Percentiles rank a stretch among this genome's conserved stretches.
phyloP scores from a whole-genome alignment of 2,113 vertebrate species.

The Thalassarche chlororhynchos region DNA sequence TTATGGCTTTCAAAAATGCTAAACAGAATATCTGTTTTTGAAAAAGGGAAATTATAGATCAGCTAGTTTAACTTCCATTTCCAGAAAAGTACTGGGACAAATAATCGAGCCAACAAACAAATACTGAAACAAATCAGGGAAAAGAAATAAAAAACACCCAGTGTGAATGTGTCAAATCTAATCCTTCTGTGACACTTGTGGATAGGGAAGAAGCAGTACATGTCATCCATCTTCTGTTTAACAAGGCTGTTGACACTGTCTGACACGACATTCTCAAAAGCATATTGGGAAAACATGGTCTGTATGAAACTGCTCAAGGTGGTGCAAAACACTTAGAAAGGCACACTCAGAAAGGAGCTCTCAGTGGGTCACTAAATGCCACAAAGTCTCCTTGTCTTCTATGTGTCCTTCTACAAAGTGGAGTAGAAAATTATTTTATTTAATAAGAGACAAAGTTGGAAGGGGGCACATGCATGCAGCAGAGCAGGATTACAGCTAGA shows the following conservation, averaged over 20 bases:
- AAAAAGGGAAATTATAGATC: not conserved
- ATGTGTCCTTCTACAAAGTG: not conserved
- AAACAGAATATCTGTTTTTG: not conserved
- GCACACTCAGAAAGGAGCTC: not conserved
- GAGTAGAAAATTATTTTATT: not conserved
- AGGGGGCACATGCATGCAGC: not conserved
- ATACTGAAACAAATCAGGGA: not conserved
- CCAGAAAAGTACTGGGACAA: not conserved
- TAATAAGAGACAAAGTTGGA: not conserved
- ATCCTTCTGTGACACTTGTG: slow-evolving; percentile 33
- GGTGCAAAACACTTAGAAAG: not conserved
- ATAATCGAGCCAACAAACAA: not conserved
- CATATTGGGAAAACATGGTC: not conserved
- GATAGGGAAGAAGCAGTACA: not conserved
- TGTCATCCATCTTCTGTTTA: not conserved
- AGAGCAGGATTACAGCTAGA: not conserved
- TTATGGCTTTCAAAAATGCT: not conserved
- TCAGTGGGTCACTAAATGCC: not conserved
- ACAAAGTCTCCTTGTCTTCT: not conserved
- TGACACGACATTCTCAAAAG: not conserved
- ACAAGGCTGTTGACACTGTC: slow-evolving; percentile 13
- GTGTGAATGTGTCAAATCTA: slow-evolving; percentile 16
- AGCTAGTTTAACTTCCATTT: not conserved
- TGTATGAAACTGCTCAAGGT: not conserved
- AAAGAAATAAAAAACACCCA: not conserved